Conservation (phyloP, 2,888 invertebrate species). For the Choreutis nemorana region DNA sequence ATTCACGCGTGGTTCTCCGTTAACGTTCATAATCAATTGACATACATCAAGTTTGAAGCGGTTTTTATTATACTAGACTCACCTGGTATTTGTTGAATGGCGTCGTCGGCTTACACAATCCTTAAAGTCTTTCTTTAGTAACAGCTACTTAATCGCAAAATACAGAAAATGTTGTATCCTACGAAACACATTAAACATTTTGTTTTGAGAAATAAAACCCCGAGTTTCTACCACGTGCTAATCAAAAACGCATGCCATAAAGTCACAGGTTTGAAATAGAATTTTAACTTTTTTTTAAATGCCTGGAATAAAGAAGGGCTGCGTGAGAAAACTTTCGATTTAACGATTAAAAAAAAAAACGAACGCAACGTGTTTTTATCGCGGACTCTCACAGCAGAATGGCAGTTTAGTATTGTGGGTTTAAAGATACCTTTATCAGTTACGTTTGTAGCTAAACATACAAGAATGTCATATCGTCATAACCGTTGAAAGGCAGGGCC, state of each 20-base stretch:
- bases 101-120: too few relatives aligned
- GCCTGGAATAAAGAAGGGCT: background rate
- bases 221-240: slow-evolving; percentile 17
- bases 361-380: slow-evolving; percentile 3
- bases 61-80: too few relatives aligned
- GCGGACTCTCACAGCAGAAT: slow-evolving; percentile 16
- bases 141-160: slow-evolving; percentile 38
- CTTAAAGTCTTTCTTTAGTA: too few relatives aligned
- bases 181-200: slow-evolving; percentile 28
- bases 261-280: slow-evolving; percentile 3
- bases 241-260: slow-evolving; percentile 9
- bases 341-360: slow-evolving; percentile 2
- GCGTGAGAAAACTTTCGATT: background rate
- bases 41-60: too few relatives aligned
- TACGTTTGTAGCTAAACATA: slow-evolving; percentile 13
- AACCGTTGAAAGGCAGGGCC: background rate
- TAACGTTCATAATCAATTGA: too few relatives aligned
- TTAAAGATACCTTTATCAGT: slow-evolving; percentile 22
- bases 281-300: too few relatives aligned
- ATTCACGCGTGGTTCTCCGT: too few relatives aligned
- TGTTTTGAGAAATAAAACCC: slow-evolving; percentile 16
- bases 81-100: too few relatives aligned
- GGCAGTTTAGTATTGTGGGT: slow-evolving; percentile 13
- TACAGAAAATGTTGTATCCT: slow-evolving; percentile 34
- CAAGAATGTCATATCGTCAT: slow-evolving; percentile 22